Conservation (phyloP, 2,113 vertebrate species). For the Eidolon helvum region DNA sequence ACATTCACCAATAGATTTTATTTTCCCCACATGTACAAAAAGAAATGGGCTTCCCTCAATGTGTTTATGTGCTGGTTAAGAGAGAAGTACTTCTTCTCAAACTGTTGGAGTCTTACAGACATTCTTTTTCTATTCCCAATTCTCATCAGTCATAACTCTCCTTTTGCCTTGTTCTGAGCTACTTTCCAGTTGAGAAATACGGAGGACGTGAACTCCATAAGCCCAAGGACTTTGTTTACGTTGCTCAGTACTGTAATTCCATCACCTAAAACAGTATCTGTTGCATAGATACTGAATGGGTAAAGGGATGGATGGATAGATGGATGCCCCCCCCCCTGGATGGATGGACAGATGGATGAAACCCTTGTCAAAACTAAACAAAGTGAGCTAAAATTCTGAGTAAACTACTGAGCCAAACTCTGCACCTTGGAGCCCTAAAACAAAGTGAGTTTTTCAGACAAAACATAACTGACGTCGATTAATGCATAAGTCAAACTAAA, state of each 20-base stretch:
- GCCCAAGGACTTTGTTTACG: background rate
- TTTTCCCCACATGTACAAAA: constrained; percentile 63
- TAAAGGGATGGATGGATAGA: background rate
- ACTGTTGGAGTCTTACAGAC: constrained; percentile 56
- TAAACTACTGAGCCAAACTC: background rate
- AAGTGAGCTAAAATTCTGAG: background rate
- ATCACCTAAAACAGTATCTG: background rate
- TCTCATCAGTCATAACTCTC: constrained; percentile 68
- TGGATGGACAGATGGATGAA: too few species aligned
- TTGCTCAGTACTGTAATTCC: background rate
- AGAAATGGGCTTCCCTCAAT: constrained; percentile 57
- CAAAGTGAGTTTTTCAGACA: background rate
- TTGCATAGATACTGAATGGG: background rate
- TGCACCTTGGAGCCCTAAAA: background rate
- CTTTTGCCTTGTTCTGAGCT: constrained; percentile 7
- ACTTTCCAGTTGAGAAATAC: constrained; percentile 28
- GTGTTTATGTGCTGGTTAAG: constrained; percentile 75
- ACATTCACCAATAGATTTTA: constrained; percentile 62
- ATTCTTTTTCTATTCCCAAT: constrained; percentile 66
- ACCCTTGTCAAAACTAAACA: constrained; percentile 4
- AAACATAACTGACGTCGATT: background rate
- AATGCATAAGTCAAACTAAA: background rate
- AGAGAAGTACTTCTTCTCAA: constrained; percentile 59
- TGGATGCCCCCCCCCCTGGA: too few species aligned
- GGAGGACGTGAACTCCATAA: background rate